A percentile compares a stretch with the other conserved stretches of the same genome.
These are phyloP conservation scores for Aspidoscelis tigris DNA, from an alignment of 2,113 vertebrate genomes.

Conservation along the genomic window DNA sequence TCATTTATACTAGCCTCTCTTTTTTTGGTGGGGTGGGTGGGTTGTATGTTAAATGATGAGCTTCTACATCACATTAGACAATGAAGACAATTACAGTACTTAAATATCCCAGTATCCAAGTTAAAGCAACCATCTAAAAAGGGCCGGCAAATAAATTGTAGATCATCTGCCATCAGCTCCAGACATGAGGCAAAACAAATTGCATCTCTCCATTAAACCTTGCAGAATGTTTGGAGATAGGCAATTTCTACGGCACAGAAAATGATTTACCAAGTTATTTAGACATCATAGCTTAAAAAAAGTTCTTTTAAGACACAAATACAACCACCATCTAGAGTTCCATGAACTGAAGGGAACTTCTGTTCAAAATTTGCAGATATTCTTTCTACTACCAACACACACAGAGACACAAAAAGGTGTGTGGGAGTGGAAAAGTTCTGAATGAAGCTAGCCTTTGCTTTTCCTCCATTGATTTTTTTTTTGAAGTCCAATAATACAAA, in stretches of 20 bases:
- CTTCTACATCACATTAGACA: no score
- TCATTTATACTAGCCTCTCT: no score
- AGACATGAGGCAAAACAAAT: no score
- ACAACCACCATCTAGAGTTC: slow-evolving; percentile 8
- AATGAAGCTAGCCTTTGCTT: slow-evolving; percentile 29
- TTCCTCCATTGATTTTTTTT: slow-evolving; percentile 27
- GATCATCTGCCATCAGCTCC: no score
- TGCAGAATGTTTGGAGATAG: no score
- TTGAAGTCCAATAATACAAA: slow-evolving; percentile 44
- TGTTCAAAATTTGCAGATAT: slow-evolving; percentile 9
- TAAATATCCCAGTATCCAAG: no score
- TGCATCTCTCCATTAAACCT: no score
- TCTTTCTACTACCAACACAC: slow-evolving; percentile 38
- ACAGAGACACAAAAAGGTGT: slow-evolving; percentile 9
- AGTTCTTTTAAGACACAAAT: background rate
- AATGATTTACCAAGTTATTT: background rate
- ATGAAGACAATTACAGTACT: no score
- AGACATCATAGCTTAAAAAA: slow-evolving; percentile 1
- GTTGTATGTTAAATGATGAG: no score
- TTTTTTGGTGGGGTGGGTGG: no score
- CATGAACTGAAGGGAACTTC: background rate
- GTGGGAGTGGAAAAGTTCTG: slow-evolving; percentile 15
- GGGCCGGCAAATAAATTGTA: no score
- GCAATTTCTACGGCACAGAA: background rate
- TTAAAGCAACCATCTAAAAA: no score